Percentiles rank a stretch among this genome's conserved stretches.
Evolutionary conservation across 2,113 vertebrate species (phyloP).

Genomic region (Ciconia boyciana): DNA sequence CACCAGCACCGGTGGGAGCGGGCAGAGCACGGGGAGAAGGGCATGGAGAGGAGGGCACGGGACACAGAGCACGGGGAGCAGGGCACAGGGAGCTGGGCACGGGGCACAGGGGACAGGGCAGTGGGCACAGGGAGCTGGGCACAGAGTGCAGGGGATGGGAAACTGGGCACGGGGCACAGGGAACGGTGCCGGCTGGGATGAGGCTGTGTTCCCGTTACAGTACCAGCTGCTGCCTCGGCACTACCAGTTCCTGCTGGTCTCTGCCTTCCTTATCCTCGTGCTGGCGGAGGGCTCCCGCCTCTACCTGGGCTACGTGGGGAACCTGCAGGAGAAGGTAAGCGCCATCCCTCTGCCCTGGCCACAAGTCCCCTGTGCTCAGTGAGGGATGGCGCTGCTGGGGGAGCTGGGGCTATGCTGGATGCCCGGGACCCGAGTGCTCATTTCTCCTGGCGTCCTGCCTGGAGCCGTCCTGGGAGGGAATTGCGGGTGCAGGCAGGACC

Average conservation of each 20-base stretch:
- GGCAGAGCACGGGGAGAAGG: neutral
- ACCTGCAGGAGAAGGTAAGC: constrained; percentile 84
- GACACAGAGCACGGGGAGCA: too few species aligned
- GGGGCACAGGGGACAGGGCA: too few species aligned
- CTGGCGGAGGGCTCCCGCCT: constrained; percentile 74
- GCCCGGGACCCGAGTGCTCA: too few species aligned
- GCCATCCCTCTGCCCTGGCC: neutral
- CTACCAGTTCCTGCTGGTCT: constrained; percentile 82
- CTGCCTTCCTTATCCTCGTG: constrained; percentile 74
- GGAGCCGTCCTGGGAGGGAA: neutral
- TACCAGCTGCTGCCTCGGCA: constrained; percentile 75
- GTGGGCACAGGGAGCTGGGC: too few species aligned
- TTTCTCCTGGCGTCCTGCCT: neutral
- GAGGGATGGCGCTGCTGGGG: too few species aligned
- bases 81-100: too few species aligned
- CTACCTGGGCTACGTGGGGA: constrained; percentile 83
- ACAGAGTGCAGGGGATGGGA: too few species aligned
- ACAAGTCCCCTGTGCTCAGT: neutral
- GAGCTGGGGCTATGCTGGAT: neutral
- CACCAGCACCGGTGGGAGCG: neutral
- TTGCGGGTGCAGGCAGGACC: accelerated
- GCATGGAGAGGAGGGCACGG: too few species aligned
- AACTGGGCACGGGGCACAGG: too few species aligned
- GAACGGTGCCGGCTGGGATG: neutral
- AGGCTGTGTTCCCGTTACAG: constrained; percentile 49